A percentile compares a stretch with the other conserved stretches of the same genome.
phyloP scores from a whole-genome alignment of 1,140 invertebrate species.

The Doryteuthis pealeii region DNA sequence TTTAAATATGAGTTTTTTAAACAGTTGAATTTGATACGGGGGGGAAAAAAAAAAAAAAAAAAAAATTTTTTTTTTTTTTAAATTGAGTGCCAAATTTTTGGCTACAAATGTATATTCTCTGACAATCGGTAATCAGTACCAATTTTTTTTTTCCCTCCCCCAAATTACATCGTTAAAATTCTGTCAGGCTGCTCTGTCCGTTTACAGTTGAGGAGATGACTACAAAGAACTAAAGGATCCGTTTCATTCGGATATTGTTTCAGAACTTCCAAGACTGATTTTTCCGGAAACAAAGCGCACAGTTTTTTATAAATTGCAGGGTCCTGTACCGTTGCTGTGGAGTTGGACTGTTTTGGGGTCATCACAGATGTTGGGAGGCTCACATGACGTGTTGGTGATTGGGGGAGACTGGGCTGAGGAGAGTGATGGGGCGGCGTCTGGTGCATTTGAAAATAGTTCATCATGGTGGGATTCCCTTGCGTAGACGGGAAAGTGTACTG shows the following conservation, averaged over 20 bases:
- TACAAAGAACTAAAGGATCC: conserved; percentile 85
- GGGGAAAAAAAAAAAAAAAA: no score
- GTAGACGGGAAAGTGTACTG: neutral
- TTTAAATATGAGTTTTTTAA: no score
- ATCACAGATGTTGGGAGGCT: neutral
- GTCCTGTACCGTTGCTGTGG: conserved; percentile 33
- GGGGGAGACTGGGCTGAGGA: conserved; percentile 46
- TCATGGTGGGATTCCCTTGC: neutral
- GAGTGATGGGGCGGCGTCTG: neutral
- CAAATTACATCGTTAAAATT: no score
- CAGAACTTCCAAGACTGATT: conserved; percentile 83
- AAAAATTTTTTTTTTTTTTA: no score
- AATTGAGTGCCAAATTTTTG: no score
- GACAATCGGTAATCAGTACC: no score
- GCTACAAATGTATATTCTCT: no score
- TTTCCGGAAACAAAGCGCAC: conserved; percentile 82
- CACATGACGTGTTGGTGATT: conserved; percentile 33
- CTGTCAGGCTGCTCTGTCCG: no score
- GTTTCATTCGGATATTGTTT: conserved; percentile 81
- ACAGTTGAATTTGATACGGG: no score
- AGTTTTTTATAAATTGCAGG: conserved; percentile 77
- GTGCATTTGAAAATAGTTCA: neutral
- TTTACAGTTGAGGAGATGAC: conserved; percentile 79
- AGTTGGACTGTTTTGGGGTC: neutral
- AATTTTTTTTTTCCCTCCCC: no score